phyloP scores from a whole-genome alignment of 2,888 invertebrate genomes.

The Lacanobia wlatinum region DNA sequence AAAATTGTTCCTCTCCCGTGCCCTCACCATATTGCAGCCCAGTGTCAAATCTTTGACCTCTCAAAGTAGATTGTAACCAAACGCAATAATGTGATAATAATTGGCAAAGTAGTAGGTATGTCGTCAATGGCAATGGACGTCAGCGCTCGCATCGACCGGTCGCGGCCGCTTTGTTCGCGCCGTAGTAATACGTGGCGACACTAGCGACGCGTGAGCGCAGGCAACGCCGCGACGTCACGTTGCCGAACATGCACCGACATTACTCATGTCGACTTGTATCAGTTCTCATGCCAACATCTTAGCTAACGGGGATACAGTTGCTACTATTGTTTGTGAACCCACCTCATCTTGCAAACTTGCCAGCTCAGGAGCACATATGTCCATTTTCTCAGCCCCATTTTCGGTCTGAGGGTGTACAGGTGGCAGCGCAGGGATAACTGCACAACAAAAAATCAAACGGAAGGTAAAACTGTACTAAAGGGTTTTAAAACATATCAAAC shows the following conservation, averaged over 20 bases:
- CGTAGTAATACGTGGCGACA: constrained; percentile 4
- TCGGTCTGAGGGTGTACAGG: constrained; percentile 63
- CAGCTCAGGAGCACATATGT: constrained; percentile 64
- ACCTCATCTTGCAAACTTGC: constrained; percentile 73
- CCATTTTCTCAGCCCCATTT: constrained; percentile 70
- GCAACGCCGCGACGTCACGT: constrained; percentile 29
- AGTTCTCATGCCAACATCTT: constrained; percentile 8
- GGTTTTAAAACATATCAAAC: constrained; percentile 30
- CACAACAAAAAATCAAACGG: constrained; percentile 71
- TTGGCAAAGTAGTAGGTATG: constrained; percentile 24
- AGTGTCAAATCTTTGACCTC: neutral
- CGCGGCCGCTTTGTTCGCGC: constrained; percentile 13
- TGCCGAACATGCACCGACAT: constrained; percentile 25
- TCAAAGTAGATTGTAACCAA: constrained; percentile 19
- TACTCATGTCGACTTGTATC: constrained; percentile 3
- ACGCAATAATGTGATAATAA: constrained; percentile 21
- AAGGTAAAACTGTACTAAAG: constrained; percentile 74
- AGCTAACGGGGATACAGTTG: neutral
- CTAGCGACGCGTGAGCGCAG: neutral
- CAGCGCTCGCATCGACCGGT: constrained; percentile 5
- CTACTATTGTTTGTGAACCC: constrained; percentile 6
- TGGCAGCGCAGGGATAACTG: constrained; percentile 72
- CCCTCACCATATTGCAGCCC: constrained; percentile 26
- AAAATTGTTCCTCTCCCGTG: neutral
- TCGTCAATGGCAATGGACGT: constrained; percentile 20